Conservation (phyloP, 2,797 vertebrate species). For the Leptoclinus maculatus region DNA sequence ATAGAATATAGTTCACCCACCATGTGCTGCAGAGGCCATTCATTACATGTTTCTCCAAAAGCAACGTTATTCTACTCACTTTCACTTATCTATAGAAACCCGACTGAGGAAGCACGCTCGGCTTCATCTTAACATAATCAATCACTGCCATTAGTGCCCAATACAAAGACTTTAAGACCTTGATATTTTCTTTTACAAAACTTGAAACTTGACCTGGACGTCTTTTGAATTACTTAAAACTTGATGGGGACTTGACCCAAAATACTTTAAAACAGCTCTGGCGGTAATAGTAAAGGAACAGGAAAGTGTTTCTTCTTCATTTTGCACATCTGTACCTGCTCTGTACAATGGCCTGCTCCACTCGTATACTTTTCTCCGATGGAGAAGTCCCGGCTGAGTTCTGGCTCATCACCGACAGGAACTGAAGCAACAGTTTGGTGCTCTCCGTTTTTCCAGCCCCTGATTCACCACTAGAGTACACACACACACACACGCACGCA, state of each 20-base stretch:
- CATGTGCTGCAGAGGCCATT: not conserved
- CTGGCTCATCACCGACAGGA: slow-evolving; percentile 95
- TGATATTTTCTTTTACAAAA: not conserved
- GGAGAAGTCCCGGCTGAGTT: slow-evolving; percentile 84
- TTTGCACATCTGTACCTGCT: slow-evolving; percentile 87
- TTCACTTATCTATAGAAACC: too few species aligned
- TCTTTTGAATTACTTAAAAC: not conserved
- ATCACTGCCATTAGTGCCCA: not conserved
- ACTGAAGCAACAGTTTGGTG: slow-evolving; percentile 93
- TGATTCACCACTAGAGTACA: slow-evolving; percentile 88
- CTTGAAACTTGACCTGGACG: not conserved
- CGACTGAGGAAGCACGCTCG: not conserved
- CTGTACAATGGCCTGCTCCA: slow-evolving; percentile 94
- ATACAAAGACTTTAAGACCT: not conserved
- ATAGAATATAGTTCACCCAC: not conserved
- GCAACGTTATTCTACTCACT: not conserved
- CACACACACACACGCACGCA: slow-evolving; percentile 51
- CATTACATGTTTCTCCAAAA: not conserved
- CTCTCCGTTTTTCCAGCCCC: slow-evolving; percentile 96
- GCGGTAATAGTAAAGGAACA: not conserved
- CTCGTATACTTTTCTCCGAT: slow-evolving; percentile 85
- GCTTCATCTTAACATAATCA: not conserved
- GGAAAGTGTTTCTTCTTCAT: not conserved
- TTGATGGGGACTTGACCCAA: not conserved
- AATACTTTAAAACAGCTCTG: not conserved